Evolutionary conservation across 2,888 invertebrate genomes (phyloP).

Genomic region (Julus scanicus): DNA sequence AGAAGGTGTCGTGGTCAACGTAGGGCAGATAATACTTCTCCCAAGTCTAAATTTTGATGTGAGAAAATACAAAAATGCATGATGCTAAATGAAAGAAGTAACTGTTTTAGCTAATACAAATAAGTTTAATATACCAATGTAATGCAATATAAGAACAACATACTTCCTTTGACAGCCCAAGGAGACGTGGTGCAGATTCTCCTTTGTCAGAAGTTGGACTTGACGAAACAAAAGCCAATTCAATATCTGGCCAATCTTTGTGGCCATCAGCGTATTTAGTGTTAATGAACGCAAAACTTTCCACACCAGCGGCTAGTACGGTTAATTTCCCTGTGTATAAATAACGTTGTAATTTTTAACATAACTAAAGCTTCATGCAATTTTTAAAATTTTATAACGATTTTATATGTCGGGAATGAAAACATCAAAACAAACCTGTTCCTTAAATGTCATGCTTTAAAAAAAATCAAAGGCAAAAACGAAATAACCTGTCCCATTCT

Average conservation of each 20-base stretch:
- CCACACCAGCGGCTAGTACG: constrained; percentile 88
- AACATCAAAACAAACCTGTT: constrained; percentile 63
- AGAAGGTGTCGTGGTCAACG: neutral
- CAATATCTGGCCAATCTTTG: constrained; percentile 92
- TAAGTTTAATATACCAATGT: too few species aligned
- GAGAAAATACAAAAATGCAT: too few species aligned
- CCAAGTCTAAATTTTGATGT: neutral
- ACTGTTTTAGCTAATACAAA: too few species aligned
- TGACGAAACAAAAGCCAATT: constrained; percentile 84
- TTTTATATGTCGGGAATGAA: neutral
- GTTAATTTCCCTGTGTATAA: constrained; percentile 63
- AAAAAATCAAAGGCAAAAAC: neutral
- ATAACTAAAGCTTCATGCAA: too few species aligned
- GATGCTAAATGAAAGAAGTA: too few species aligned
- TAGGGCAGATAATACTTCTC: neutral
- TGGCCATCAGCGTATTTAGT: constrained; percentile 88
- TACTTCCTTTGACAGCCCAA: constrained; percentile 31
- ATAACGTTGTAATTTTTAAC: too few species aligned
- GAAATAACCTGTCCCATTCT: neutral
- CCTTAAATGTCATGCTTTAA: neutral
- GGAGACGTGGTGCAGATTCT: constrained; percentile 68
- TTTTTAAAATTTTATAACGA: neutral
- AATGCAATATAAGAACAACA: neutral
- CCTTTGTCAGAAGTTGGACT: constrained; percentile 4
- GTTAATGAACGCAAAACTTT: constrained; percentile 88